phyloP scores from a whole-genome alignment of 2,888 invertebrate species.

The Trachelus iudaicus region DNA sequence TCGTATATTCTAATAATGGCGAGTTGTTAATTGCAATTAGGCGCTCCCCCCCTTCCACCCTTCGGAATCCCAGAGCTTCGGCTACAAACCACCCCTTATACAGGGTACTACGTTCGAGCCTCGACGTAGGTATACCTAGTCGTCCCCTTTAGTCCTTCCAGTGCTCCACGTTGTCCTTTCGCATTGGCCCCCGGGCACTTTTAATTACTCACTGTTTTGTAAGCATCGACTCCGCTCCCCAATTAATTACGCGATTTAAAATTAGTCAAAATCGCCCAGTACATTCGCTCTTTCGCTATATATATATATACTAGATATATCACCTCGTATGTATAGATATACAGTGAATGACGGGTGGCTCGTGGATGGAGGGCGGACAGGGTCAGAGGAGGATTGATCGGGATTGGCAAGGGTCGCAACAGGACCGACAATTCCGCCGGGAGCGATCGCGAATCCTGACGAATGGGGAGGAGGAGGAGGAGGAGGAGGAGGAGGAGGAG shows the following conservation, averaged over 20 bases:
- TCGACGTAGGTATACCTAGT: neutral
- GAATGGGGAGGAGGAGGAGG: neutral
- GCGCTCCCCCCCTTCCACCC: slow-evolving; percentile 34
- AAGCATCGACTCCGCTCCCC: slow-evolving; percentile 21
- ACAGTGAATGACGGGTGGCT: neutral
- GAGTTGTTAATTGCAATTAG: slow-evolving; percentile 66
- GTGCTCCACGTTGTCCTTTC: slow-evolving; percentile 11
- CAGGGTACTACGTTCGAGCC: neutral
- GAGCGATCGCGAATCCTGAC: neutral
- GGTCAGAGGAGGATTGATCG: neutral
- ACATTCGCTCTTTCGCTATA: slow-evolving; percentile 4
- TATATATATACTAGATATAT: neutral
- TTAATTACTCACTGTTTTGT: slow-evolving; percentile 24
- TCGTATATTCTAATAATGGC: slow-evolving; percentile 65
- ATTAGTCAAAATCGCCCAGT: slow-evolving; percentile 17
- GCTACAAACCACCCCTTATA: neutral
- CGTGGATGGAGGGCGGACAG: neutral
- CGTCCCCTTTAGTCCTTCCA: neutral
- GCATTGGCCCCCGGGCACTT: slow-evolving; percentile 22
- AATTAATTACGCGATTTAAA: slow-evolving; percentile 32
- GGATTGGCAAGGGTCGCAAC: neutral
- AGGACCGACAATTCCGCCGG: neutral
- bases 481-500: neutral
- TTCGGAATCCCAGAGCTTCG: neutral
- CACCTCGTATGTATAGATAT: neutral